Conservation (phyloP, 2,888 invertebrate species). For the Caenorhabditis parvicauda region DNA sequence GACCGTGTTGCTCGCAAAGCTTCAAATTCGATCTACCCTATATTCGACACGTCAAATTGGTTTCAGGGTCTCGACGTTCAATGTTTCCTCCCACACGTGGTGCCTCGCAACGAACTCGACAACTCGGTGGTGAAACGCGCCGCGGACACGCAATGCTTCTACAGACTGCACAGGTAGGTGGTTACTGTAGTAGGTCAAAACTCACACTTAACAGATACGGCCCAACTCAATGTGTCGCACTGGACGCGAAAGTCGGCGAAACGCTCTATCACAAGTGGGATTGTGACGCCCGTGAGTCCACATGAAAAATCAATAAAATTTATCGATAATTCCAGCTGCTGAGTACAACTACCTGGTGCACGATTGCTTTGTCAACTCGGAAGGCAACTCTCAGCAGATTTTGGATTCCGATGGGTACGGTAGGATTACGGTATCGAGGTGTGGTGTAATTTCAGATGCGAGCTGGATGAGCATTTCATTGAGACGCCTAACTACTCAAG, state of each 20-base stretch:
- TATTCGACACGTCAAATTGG: background rate
- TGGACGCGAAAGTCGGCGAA: constrained; percentile 60
- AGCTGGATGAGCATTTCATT: constrained; percentile 54
- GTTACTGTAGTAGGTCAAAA: too few species aligned
- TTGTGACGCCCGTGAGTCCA: constrained; percentile 51
- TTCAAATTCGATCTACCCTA: background rate
- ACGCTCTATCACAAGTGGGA: constrained; percentile 59
- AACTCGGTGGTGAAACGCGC: constrained; percentile 37
- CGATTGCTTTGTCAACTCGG: constrained; percentile 54
- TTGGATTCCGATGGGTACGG: constrained; percentile 53
- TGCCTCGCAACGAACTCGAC: constrained; percentile 43
- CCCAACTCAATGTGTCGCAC: constrained; percentile 55
- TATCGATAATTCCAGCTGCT: constrained; percentile 37
- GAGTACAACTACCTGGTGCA: constrained; percentile 58
- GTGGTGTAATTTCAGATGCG: constrained; percentile 42
- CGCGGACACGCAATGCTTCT: constrained; percentile 51
- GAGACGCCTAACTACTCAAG: constrained; percentile 56
- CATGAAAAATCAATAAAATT: background rate
- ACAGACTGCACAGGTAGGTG: constrained; percentile 49
- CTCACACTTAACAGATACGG: constrained; percentile 19
- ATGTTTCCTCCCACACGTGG: constrained; percentile 48
- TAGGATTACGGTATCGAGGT: background rate
- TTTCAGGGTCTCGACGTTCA: constrained; percentile 47
- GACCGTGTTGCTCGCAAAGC: too few species aligned
- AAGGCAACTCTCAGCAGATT: constrained; percentile 45